Conservation (phyloP, 2,888 invertebrate species). For the Chloroclysta siterata region DNA sequence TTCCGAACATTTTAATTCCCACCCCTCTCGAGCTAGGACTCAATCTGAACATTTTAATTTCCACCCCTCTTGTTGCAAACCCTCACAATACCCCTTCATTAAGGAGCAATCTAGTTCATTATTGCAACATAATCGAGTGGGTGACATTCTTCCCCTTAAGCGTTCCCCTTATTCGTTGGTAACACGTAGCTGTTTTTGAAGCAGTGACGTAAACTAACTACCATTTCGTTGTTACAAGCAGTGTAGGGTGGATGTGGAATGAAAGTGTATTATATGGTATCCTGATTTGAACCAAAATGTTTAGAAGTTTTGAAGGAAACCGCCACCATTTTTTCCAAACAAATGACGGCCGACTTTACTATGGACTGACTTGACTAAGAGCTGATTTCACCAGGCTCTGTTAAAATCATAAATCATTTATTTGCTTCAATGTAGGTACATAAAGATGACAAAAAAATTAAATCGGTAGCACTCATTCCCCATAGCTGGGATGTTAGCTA, state of each 20-base stretch:
- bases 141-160: slow-evolving; percentile 8
- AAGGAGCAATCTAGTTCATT: slow-evolving; percentile 16
- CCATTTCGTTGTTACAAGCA: background rate
- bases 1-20: slow-evolving; percentile 8
- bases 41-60: slow-evolving; percentile 16
- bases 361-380: no score
- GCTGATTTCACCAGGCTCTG: no score
- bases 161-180: background rate
- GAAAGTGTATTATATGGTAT: no score
- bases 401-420: no score
- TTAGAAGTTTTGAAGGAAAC: no score
- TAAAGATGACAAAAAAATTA: no score
- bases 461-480: no score
- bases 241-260: background rate
- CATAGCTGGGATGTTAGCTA: no score
- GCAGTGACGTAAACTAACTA: background rate
- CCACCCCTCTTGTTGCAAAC: slow-evolving; percentile 12
- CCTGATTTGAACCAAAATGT: no score
- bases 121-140: slow-evolving; percentile 14
- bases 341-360: no score
- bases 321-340: no score
- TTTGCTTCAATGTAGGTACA: no score
- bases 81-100: slow-evolving; percentile 14
- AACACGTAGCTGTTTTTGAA: background rate
- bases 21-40: slow-evolving; percentile 1